Evolutionary conservation across 1,140 invertebrate species (phyloP).

Genomic region (Plutomurus gul): DNA sequence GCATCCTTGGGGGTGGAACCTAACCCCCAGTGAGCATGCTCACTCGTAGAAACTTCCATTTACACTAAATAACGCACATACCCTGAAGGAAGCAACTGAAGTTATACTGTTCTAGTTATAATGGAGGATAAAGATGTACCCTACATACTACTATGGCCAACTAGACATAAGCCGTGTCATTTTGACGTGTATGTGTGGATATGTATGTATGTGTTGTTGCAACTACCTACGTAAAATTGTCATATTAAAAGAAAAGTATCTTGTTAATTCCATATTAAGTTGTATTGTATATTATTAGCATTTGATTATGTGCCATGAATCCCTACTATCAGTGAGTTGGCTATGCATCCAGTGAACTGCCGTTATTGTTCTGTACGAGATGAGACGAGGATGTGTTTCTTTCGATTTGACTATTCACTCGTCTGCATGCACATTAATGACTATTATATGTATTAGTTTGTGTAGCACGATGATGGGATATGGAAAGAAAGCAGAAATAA

Average conservation of each 20-base stretch:
- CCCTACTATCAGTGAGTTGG: background rate
- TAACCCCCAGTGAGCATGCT: too few relatives aligned
- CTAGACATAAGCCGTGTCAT: too few relatives aligned
- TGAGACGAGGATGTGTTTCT: constrained; percentile 21
- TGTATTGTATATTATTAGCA: constrained; percentile 19
- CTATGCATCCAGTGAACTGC: background rate
- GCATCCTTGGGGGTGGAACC: too few relatives aligned
- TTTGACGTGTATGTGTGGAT: too few relatives aligned
- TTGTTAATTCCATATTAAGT: constrained; percentile 20
- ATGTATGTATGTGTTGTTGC: too few relatives aligned
- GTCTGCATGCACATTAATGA: constrained; percentile 23
- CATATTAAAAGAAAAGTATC: background rate
- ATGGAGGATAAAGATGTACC: too few relatives aligned
- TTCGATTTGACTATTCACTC: constrained; percentile 26
- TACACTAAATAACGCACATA: too few relatives aligned
- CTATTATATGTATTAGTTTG: background rate
- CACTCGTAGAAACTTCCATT: too few relatives aligned
- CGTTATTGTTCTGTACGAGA: background rate
- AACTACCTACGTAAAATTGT: too few relatives aligned
- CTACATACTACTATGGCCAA: too few relatives aligned
- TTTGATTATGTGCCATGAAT: background rate
- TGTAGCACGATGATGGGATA: background rate
- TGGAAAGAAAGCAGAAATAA: background rate
- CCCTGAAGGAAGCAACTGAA: too few relatives aligned
- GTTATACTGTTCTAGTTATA: too few relatives aligned